phyloP scores from a whole-genome alignment of 2,113 vertebrate genomes.

The Phyllostomus hastatus region DNA sequence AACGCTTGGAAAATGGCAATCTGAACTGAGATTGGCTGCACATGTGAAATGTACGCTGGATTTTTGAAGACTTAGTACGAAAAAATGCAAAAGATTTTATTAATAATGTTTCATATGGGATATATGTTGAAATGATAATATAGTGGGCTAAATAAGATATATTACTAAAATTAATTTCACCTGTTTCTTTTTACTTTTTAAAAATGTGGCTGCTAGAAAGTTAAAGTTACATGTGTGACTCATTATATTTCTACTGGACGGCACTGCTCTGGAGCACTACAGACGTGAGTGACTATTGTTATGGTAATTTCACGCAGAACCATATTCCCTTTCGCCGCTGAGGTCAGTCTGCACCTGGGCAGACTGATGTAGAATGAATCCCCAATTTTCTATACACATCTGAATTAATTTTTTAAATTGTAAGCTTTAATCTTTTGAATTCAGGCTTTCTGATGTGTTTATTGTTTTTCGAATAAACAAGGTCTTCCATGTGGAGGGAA shows the following conservation, averaged over 20 bases:
- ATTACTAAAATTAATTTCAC: slow-evolving; percentile 32
- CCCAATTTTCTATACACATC: not conserved
- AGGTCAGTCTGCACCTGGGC: not conserved
- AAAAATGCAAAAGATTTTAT: slow-evolving; percentile 8
- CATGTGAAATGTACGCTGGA: not conserved
- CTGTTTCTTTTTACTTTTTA: slow-evolving; percentile 14
- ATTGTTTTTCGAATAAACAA: slow-evolving; percentile 17
- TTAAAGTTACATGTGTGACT: not conserved
- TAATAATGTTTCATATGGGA: not conserved
- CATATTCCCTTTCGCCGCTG: not conserved
- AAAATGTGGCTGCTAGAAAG: not conserved
- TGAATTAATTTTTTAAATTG: not conserved
- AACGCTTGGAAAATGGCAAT: not conserved
- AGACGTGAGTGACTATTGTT: slow-evolving; percentile 19
- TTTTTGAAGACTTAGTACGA: not conserved
- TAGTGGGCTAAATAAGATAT: not conserved
- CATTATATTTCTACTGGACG: not conserved
- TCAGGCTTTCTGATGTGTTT: not conserved
- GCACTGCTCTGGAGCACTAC: not conserved
- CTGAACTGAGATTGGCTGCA: not conserved
- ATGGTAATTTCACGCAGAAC: slow-evolving; percentile 4
- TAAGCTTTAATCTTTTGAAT: slow-evolving; percentile 10
- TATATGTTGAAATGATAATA: not conserved
- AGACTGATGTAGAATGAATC: not conserved
- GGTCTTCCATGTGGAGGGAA: not conserved